These are phyloP conservation scores for Himalopsyche phryganea DNA, from an alignment of 1,140 invertebrate genomes.

Conservation along the genomic window DNA sequence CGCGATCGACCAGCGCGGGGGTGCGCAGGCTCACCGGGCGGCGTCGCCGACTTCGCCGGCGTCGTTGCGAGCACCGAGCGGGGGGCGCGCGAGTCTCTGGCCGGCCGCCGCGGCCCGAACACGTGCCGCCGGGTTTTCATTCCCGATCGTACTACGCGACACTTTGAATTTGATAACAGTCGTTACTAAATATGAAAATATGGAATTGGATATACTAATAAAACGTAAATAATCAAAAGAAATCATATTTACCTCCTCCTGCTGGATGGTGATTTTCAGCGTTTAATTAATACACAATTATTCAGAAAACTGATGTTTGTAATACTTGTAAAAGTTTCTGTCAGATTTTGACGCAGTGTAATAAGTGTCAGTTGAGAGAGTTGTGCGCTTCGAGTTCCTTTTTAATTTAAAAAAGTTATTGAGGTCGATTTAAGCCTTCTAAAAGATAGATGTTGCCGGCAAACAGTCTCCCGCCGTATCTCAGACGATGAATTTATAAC, in stretches of 20 bases:
- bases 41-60: conserved; percentile 33
- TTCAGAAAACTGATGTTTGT: background rate
- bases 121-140: conserved; percentile 46
- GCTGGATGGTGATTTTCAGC: no score
- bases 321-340: conserved; percentile 5
- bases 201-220: background rate
- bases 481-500: conserved; percentile 2
- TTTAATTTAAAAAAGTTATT: no score
- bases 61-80: conserved; percentile 11
- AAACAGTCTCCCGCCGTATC: background rate
- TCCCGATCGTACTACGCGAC: conserved; percentile 30
- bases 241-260: background rate
- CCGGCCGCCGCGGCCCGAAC: conserved; percentile 35
- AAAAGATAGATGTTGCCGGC: no score
- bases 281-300: no score
- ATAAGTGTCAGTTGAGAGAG: background rate
- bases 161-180: background rate
- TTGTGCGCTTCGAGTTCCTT: no score
- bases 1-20: conserved; percentile 38
- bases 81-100: conserved; percentile 37
- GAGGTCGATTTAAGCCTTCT: no score
- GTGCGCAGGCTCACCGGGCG: conserved; percentile 17
- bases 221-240: background rate
- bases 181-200: background rate
- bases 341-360: conserved; percentile 1